Evolutionary conservation across 2,113 vertebrate genomes (phyloP).

Genomic region (Numida meleagris): DNA sequence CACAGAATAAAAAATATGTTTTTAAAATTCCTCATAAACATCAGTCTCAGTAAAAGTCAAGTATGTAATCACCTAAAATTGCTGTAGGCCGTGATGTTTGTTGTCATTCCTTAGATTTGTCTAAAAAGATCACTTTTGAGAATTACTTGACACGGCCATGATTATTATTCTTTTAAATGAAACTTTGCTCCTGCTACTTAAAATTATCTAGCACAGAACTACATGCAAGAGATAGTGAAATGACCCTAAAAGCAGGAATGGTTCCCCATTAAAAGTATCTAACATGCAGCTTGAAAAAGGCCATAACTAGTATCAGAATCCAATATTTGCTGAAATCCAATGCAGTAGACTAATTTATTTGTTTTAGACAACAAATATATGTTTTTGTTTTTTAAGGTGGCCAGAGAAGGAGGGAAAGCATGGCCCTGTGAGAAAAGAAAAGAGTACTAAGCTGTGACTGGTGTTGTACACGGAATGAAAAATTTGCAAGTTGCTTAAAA

Average conservation of each 20-base stretch:
- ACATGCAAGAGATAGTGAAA: background rate
- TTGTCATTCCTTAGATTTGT: background rate
- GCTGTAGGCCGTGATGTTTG: background rate
- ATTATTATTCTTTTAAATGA: background rate
- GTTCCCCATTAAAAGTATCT: background rate
- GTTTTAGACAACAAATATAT: background rate
- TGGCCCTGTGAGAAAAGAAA: background rate
- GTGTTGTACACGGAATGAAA: background rate
- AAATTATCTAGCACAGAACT: background rate
- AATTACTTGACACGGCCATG: background rate
- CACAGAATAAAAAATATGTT: background rate
- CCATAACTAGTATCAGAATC: background rate
- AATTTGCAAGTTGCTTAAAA: background rate
- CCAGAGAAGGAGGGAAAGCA: background rate
- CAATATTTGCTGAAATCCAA: background rate
- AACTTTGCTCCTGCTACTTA: background rate
- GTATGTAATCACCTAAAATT: conserved; percentile 20
- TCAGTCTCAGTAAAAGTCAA: conserved; percentile 36
- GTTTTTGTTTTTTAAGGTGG: background rate
- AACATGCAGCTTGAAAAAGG: background rate
- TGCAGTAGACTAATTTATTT: background rate
- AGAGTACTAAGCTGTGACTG: background rate
- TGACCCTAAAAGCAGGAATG: background rate
- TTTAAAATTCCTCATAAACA: background rate
- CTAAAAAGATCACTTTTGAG: background rate